Evolutionary conservation across 2,113 vertebrate species (phyloP).

Genomic region (Mystacornis crossleyi): DNA sequence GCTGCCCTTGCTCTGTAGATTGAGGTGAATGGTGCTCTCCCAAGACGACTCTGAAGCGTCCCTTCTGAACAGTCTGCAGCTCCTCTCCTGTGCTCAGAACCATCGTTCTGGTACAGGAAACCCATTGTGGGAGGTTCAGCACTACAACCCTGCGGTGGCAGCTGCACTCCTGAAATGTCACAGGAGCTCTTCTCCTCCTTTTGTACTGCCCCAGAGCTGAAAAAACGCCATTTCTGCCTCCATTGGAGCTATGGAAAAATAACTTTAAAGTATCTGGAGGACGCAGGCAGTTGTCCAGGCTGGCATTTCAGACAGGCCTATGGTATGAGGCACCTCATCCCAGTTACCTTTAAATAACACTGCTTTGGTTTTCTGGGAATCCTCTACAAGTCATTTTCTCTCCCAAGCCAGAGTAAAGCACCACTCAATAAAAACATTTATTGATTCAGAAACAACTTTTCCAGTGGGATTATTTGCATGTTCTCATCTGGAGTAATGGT

Average conservation of each 20-base stretch:
- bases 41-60: not conserved
- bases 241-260: not conserved
- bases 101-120: rapidly evolving
- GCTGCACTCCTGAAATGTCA: not conserved
- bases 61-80: not conserved
- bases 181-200: not conserved
- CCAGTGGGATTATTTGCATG: not conserved
- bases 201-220: no score
- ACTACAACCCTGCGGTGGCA: not conserved
- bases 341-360: not conserved
- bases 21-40: not conserved
- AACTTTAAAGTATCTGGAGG: not conserved
- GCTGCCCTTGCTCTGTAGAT: not conserved
- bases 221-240: not conserved
- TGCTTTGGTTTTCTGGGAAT: not conserved
- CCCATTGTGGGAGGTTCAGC: rapidly evolving
- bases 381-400: not conserved
- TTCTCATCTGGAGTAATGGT: not conserved
- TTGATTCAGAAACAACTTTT: not conserved
- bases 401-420: not conserved
- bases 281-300: not conserved
- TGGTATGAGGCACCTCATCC: not conserved
- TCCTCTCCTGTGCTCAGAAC: not conserved
- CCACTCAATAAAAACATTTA: not conserved
- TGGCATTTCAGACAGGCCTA: not conserved